Evolutionary conservation across 2,888 invertebrate genomes (phyloP).

Genomic region (Hemaris fuciformis): DNA sequence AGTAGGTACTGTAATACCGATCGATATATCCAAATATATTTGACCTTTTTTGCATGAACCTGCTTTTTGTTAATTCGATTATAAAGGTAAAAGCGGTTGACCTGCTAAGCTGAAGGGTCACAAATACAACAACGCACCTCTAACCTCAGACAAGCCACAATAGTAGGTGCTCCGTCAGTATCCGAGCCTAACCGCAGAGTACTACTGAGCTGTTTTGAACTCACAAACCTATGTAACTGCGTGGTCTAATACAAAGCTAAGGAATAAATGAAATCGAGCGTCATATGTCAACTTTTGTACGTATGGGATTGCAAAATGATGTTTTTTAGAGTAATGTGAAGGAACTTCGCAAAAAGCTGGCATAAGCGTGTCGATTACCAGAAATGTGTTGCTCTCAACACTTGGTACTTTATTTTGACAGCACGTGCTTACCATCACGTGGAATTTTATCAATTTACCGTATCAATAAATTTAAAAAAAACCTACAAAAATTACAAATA

Average conservation of each 20-base stretch:
- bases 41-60: background rate
- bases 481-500: too few relatives aligned
- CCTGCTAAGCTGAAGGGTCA: background rate
- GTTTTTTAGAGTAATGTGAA: too few relatives aligned
- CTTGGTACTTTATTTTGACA: too few relatives aligned
- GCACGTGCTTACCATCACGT: too few relatives aligned
- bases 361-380: too few relatives aligned
- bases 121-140: background rate
- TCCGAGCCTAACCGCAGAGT: conserved; percentile 16
- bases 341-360: too few relatives aligned
- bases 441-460: too few relatives aligned
- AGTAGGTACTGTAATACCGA: too few relatives aligned
- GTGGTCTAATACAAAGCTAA: background rate
- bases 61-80: background rate
- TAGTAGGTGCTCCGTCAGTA: conserved; percentile 13
- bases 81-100: background rate
- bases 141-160: conserved; percentile 13
- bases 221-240: background rate
- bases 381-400: too few relatives aligned
- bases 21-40: background rate
- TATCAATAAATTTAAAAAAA: too few relatives aligned
- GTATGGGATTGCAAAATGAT: too few relatives aligned
- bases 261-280: background rate
- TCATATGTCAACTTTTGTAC: too few relatives aligned
- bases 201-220: conserved; percentile 16